A percentile compares a stretch with the other conserved stretches of the same genome.
phyloP scores from a whole-genome alignment of 2,113 vertebrate species.

The Clupea harengus region DNA sequence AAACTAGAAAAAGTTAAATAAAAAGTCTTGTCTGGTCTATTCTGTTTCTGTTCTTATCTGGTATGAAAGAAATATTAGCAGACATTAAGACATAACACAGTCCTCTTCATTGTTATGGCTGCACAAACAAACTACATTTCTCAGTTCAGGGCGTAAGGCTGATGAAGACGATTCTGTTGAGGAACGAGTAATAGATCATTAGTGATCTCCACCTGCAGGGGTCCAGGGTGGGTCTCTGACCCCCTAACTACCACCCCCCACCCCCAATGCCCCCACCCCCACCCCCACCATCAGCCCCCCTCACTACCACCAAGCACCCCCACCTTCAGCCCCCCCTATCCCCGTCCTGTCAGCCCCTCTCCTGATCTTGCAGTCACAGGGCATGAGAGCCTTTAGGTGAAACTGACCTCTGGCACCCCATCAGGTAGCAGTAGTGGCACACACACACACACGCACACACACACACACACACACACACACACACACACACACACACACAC shows the following conservation, averaged over 20 bases:
- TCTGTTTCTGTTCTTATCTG: too few species aligned
- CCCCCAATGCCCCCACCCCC: constrained; percentile 35
- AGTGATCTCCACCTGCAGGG: constrained; percentile 38
- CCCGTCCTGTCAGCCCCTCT: constrained; percentile 6
- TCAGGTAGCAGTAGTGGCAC: constrained; percentile 50
- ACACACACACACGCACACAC: background rate
- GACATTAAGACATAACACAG: too few species aligned
- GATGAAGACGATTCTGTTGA: background rate
- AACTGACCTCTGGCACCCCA: constrained; percentile 47
- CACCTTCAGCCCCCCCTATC: constrained; percentile 30
- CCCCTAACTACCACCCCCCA: constrained; percentile 54
- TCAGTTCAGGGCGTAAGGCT: background rate
- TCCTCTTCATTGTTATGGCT: too few species aligned
- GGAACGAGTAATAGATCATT: constrained; percentile 12
- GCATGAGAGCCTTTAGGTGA: constrained; percentile 53
- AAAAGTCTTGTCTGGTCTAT: too few species aligned
- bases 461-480: background rate
- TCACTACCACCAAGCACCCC: too few species aligned
- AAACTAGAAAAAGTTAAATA: too few species aligned
- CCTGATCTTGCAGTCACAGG: constrained; percentile 56
- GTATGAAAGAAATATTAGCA: too few species aligned
- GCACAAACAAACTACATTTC: too few species aligned
- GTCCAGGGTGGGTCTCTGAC: constrained; percentile 42
- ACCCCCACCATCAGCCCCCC: constrained; percentile 35
- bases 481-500: background rate